These are phyloP conservation scores for Melikaiella ostensackeni DNA, from an alignment of 2,888 invertebrate species.

Conservation along the genomic window DNA sequence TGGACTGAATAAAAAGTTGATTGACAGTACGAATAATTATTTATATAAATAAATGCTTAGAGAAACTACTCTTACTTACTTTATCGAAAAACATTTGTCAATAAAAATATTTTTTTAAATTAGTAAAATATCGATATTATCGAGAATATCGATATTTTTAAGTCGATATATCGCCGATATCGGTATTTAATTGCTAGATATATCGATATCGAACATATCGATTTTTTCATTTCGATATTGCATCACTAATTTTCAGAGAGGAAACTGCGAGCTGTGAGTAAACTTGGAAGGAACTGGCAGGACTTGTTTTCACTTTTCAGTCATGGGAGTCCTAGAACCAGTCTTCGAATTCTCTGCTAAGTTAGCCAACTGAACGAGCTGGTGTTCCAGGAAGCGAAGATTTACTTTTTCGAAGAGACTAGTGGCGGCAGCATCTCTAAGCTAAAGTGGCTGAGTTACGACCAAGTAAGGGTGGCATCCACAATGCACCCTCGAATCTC, in stretches of 20 bases:
- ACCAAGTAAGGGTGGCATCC: conserved; percentile 30
- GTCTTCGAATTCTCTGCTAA: conserved; percentile 30
- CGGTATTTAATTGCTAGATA: no score
- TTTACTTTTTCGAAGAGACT: conserved; percentile 74
- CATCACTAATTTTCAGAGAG: neutral
- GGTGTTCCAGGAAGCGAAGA: conserved; percentile 71
- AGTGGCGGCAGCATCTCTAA: conserved; percentile 37
- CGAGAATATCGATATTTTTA: no score
- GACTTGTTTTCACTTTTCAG: conserved; percentile 37
- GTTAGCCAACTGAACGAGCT: conserved; percentile 46
- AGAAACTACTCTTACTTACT: no score
- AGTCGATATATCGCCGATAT: no score
- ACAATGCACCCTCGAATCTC: conserved; percentile 32
- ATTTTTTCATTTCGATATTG: no score
- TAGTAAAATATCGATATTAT: no score
- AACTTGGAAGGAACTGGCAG: conserved; percentile 19
- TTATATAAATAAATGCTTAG: no score
- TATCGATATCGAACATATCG: no score
- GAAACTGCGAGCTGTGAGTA: neutral
- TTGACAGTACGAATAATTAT: no score
- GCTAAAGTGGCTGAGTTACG: conserved; percentile 40
- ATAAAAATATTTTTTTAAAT: no score
- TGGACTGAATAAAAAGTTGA: no score
- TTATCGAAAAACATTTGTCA: no score
- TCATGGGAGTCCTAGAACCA: conserved; percentile 27